phyloP scores from a whole-genome alignment of 2,113 vertebrate genomes.

The Pleuronectes platessa region DNA sequence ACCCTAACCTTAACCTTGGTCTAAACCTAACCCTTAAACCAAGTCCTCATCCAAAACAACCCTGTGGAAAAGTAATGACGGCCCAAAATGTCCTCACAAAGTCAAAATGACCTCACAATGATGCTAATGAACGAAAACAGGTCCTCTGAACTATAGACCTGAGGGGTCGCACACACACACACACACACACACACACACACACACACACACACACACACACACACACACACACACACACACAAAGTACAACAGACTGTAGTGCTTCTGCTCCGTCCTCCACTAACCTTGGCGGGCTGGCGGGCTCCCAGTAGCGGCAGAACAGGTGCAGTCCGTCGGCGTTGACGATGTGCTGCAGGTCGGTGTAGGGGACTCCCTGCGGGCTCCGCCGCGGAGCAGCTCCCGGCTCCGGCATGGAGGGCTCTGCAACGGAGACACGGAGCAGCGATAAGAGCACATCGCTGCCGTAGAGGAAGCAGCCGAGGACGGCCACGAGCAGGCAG shows the following conservation, averaged over 20 bases:
- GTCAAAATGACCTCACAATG: no score
- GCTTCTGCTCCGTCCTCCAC: conserved; percentile 51
- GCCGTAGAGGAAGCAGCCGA: conserved; percentile 74
- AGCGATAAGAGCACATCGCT: conserved; percentile 61
- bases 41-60: no score
- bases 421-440: conserved; percentile 73
- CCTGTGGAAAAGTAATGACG: neutral
- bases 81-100: no score
- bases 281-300: conserved; percentile 88
- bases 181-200: neutral
- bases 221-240: neutral
- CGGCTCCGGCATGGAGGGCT: conserved; percentile 88
- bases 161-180: no score
- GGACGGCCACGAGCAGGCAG: conserved; percentile 73
- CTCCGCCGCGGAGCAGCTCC: conserved; percentile 83
- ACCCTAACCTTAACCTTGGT: no score
- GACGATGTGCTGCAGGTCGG: conserved; percentile 89
- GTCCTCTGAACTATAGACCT: neutral
- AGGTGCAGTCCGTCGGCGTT: conserved; percentile 92
- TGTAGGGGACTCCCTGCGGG: conserved; percentile 88
- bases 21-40: no score
- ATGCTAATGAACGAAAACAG: no score
- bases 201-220: no score
- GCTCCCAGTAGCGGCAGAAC: conserved; percentile 97
- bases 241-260: neutral